These are phyloP conservation scores for Pogona vitticeps DNA, from an alignment of 2,113 vertebrate genomes.

Conservation along the genomic window DNA sequence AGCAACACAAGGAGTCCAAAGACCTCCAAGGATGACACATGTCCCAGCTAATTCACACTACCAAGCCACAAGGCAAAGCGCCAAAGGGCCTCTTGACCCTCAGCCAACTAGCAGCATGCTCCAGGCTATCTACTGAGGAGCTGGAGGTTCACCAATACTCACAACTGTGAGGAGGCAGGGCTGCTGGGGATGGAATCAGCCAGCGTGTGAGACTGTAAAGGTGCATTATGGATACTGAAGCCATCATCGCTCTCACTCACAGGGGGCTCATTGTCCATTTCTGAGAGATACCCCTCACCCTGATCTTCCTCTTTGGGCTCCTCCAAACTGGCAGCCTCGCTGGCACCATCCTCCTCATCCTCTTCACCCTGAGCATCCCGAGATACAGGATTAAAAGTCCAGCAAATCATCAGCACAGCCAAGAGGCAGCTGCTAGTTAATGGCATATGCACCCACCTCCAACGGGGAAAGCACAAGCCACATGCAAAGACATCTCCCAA, in stretches of 20 bases:
- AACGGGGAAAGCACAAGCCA: neutral
- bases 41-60: conserved; percentile 4
- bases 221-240: conserved; percentile 93
- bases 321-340: conserved; percentile 92
- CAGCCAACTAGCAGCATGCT: neutral
- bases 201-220: conserved; percentile 89
- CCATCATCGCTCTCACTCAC: conserved; percentile 98
- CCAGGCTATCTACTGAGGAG: neutral
- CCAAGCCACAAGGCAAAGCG: neutral
- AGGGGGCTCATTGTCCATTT: conserved; percentile 91
- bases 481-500: neutral
- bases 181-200: conserved; percentile 98
- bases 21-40: neutral
- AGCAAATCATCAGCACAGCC: conserved; percentile 22
- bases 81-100: neutral
- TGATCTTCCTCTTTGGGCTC: conserved; percentile 90
- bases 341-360: conserved; percentile 94
- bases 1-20: neutral
- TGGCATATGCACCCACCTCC: conserved; percentile 15
- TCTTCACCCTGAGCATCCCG: conserved; percentile 91
- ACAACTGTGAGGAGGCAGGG: conserved; percentile 98
- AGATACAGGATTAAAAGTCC: conserved; percentile 52
- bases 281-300: conserved; percentile 94
- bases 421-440: neutral
- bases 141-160: conserved; percentile 70